Conservation (phyloP, 2,888 invertebrate species). For the Laspeyria flexula region DNA sequence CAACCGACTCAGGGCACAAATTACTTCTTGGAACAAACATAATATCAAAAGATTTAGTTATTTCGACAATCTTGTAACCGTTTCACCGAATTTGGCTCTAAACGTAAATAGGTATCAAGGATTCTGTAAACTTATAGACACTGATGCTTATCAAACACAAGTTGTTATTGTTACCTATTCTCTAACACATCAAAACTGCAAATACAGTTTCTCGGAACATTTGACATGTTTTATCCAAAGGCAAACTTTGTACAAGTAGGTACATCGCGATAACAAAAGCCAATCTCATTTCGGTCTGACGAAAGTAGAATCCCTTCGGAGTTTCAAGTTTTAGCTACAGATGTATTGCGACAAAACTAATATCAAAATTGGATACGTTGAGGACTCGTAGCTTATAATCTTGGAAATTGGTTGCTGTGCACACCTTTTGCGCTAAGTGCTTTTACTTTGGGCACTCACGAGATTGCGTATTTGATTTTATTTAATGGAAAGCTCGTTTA, state of each 20-base stretch:
- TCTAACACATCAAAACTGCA: not conserved
- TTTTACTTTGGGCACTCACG: constrained; percentile 9
- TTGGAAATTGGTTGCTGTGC: constrained; percentile 13
- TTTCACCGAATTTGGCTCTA: too few species aligned
- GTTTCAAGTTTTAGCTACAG: constrained; percentile 35
- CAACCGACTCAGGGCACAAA: too few species aligned
- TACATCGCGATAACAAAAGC: constrained; percentile 31
- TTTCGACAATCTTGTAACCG: too few species aligned
- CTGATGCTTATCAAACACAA: too few species aligned
- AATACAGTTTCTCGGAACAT: constrained; percentile 3
- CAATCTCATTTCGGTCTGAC: constrained; percentile 34
- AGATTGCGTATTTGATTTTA: constrained; percentile 5
- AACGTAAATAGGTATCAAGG: too few species aligned
- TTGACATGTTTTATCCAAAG: constrained; percentile 12
- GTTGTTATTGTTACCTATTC: too few species aligned
- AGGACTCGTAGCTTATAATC: constrained; percentile 18
- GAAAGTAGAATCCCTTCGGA: constrained; percentile 32
- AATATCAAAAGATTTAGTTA: too few species aligned
- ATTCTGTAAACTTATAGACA: not conserved
- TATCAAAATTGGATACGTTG: constrained; percentile 37
- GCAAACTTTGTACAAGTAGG: not conserved
- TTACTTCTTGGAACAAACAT: too few species aligned
- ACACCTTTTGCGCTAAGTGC: constrained; percentile 9
- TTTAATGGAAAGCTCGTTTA: not conserved
- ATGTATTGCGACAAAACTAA: constrained; percentile 36